Evolutionary conservation across 2,888 invertebrate species (phyloP).

Genomic region (Philopedon plagiatum): DNA sequence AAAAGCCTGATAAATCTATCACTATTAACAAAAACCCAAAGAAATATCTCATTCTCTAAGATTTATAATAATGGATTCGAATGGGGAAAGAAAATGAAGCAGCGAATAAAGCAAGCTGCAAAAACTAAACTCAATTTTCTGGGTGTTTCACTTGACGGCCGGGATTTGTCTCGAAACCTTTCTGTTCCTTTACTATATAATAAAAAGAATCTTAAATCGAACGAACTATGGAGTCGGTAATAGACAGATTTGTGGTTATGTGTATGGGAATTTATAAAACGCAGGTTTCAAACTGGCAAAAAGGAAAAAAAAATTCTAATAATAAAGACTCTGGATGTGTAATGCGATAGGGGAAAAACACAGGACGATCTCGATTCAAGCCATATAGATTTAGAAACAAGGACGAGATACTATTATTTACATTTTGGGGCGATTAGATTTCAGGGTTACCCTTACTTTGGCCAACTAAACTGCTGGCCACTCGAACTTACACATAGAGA

Average conservation of each 20-base stretch:
- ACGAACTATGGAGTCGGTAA: conserved; percentile 6
- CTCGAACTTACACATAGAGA: no score
- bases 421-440: no score
- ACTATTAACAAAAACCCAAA: conserved; percentile 29
- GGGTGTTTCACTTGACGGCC: conserved; percentile 53
- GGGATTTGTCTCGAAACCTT: conserved; percentile 42
- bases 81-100: conserved; percentile 42
- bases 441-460: no score
- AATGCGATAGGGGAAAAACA: no score
- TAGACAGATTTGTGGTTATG: conserved; percentile 7
- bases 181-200: conserved; percentile 28
- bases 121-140: conserved; percentile 53
- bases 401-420: no score
- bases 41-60: conserved; percentile 38
- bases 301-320: no score
- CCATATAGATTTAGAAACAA: no score
- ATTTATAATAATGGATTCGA: conserved; percentile 47
- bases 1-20: conserved; percentile 36
- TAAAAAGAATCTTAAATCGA: conserved; percentile 25
- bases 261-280: background rate
- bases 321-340: no score
- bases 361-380: no score
- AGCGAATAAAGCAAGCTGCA: conserved; percentile 41
- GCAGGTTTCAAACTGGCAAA: background rate
- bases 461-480: no score